A percentile compares a stretch with the other conserved stretches of the same genome.
Conservation (phyloP, 2,113 vertebrate genomes). For the Saccopteryx bilineata region DNA sequence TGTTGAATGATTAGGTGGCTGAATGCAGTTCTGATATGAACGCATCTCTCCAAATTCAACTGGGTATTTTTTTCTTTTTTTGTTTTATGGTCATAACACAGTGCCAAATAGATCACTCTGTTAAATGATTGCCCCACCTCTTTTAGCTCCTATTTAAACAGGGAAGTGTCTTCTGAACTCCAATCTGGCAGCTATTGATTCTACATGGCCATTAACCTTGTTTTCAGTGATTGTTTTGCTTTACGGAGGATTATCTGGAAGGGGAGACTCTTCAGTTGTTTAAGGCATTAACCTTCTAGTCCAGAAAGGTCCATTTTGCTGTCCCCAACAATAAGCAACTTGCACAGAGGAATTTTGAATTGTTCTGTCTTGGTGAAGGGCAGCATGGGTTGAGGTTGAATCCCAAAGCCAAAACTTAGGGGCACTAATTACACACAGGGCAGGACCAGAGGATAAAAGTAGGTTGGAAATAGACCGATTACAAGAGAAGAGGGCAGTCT, state of each 20-base stretch:
- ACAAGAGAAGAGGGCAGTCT: background rate
- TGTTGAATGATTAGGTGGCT: fast-evolving
- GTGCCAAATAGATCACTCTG: background rate
- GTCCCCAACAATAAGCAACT: background rate
- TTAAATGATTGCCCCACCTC: background rate
- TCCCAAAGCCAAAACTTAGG: background rate
- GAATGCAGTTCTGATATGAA: background rate
- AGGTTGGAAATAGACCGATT: background rate
- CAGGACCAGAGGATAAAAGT: background rate
- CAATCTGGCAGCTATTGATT: background rate
- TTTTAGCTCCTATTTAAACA: background rate
- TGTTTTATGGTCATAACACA: background rate
- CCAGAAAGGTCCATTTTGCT: background rate
- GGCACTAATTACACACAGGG: background rate
- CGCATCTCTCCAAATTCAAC: background rate
- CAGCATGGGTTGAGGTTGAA: background rate
- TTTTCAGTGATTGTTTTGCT: background rate
- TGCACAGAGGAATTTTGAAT: background rate
- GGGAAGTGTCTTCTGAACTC: background rate
- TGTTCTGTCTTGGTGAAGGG: background rate
- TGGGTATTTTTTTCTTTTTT: background rate
- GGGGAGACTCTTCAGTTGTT: background rate
- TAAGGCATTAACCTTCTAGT: background rate
- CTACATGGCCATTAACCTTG: background rate
- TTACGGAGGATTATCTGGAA: background rate